These are phyloP conservation scores for Drosophila nr. perissopoda DNA, from an alignment of 2,888 invertebrate genomes.

Conservation along the genomic window DNA sequence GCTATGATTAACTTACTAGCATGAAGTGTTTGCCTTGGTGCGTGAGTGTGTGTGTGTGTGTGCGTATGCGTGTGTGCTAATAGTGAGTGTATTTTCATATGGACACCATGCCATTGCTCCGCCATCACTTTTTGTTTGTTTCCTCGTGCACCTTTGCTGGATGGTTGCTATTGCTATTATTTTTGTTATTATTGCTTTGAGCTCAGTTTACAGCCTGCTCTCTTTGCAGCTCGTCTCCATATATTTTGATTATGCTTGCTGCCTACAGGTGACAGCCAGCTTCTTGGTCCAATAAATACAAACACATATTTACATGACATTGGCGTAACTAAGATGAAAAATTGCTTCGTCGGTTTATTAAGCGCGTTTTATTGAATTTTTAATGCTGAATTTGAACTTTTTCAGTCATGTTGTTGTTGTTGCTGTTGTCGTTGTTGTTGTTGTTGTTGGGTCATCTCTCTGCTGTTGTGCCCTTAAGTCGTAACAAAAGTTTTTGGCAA, in stretches of 20 bases:
- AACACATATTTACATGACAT: constrained; percentile 23
- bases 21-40: constrained; percentile 11
- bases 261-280: constrained; percentile 42
- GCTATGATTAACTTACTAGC: constrained; percentile 39
- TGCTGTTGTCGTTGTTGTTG: background rate
- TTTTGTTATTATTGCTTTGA: constrained; percentile 13
- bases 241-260: constrained; percentile 25
- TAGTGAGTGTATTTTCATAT: constrained; percentile 7
- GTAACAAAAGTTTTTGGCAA: constrained; percentile 21
- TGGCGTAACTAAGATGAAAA: constrained; percentile 39
- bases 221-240: constrained; percentile 16
- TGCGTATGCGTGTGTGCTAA: constrained; percentile 1
- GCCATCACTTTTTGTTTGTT: constrained; percentile 14
- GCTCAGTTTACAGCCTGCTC: constrained; percentile 17
- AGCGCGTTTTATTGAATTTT: constrained; percentile 53
- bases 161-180: background rate
- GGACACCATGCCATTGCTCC: constrained; percentile 14
- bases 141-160: constrained; percentile 14
- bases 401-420: constrained; percentile 4
- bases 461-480: constrained; percentile 10
- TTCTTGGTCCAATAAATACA: constrained; percentile 8
- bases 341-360: constrained; percentile 64
- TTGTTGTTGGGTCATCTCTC: background rate
- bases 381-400: constrained; percentile 45
- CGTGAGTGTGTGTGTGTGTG: constrained; percentile 1